A percentile compares a stretch with the other conserved stretches of the same genome.
phyloP scores from a whole-genome alignment of 92 coral and sea anemone species.

The Umimayanthus kanabou region DNA sequence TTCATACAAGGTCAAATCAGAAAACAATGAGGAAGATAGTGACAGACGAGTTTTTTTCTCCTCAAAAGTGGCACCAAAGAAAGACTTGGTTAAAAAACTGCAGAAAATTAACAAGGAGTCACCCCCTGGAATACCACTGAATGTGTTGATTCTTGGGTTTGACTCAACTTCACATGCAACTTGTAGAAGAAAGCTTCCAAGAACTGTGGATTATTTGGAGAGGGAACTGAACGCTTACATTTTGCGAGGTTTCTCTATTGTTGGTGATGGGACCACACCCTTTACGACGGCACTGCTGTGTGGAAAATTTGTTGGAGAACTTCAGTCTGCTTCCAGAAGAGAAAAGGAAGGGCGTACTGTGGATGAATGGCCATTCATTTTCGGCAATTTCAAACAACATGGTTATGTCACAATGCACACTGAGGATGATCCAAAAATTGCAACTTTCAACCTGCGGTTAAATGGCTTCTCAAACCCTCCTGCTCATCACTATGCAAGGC shows the following conservation, averaged over 20 bases:
- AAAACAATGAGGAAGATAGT: constrained; percentile 4
- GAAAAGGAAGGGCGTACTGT: constrained; percentile 26
- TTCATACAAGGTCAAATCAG: constrained; percentile 49
- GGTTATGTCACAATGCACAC: constrained; percentile 78
- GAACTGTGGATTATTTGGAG: constrained; percentile 55
- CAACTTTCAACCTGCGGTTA: constrained; percentile 66
- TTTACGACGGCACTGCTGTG: constrained; percentile 69
- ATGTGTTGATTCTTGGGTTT: constrained; percentile 73
- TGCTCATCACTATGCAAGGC: constrained; percentile 74
- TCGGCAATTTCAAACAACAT: constrained; percentile 59
- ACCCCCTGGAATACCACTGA: constrained; percentile 57
- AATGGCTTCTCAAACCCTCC: constrained; percentile 64
- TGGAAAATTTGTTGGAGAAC: constrained; percentile 66
- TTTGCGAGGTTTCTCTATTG: constrained; percentile 73
- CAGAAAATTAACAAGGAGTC: neutral
- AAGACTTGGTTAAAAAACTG: constrained; percentile 35
- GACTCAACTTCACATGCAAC: constrained; percentile 83
- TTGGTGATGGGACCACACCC: constrained; percentile 85
- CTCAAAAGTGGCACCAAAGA: constrained; percentile 59
- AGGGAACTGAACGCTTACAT: constrained; percentile 61
- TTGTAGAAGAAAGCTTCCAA: constrained; percentile 68
- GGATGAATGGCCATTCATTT: constrained; percentile 76
- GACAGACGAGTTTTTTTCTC: constrained; percentile 54
- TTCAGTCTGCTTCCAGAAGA: constrained; percentile 18
- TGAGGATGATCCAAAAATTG: constrained; percentile 76